Evolutionary conservation across 2,797 vertebrate species (phyloP), one percentile per base, ranked within the genome.

Genomic region (Lutjanus campechanus): DNA sequence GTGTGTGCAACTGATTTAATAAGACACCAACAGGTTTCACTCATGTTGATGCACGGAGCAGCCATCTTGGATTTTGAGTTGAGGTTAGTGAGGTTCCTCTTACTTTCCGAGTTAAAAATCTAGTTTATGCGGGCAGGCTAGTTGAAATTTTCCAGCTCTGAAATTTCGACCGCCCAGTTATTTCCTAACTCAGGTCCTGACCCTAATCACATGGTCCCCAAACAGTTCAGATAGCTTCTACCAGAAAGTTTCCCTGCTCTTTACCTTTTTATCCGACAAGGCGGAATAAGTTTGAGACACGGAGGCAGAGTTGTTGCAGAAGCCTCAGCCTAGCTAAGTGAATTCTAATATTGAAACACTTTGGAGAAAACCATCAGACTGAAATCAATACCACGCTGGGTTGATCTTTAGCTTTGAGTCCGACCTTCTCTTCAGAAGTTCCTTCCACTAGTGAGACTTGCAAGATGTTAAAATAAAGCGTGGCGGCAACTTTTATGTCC

Each of bases 381-480:
- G 5, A 81, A 89, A 91, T 92, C 79, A 82, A 88, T 91, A 83
- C 47, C 64, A 85, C 53, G 41, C 85, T 40, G 25, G 49, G 69
- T 46, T 82, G 86, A 91, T 86, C 81, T 86, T 86, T 69, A 75
- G 76, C 69, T 85, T 66, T 64, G 61, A 84, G 29, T 25, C 53
- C n/a, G 43, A 77, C 73, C 78, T 87, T 78, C 68, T 86, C 59
- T 20, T 77, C 16, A 51, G 43, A 59, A 22, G 54, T 81, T 84
- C 62, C 69, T 67, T 77, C 72, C 66, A 73, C 36, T n/a, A 20
- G 11, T 13, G 58, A 80, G 36, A 58, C 69, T 60, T 29, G 43
- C 17, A 40, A 40, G 19, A 86, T 76, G 64, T 58, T 69, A 53
- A 79, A 79, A 77, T 74, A 76, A 65, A 69, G 50, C 25, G 51